Conservation (phyloP, 2,113 vertebrate species). For the Corynorhinus townsendii region DNA sequence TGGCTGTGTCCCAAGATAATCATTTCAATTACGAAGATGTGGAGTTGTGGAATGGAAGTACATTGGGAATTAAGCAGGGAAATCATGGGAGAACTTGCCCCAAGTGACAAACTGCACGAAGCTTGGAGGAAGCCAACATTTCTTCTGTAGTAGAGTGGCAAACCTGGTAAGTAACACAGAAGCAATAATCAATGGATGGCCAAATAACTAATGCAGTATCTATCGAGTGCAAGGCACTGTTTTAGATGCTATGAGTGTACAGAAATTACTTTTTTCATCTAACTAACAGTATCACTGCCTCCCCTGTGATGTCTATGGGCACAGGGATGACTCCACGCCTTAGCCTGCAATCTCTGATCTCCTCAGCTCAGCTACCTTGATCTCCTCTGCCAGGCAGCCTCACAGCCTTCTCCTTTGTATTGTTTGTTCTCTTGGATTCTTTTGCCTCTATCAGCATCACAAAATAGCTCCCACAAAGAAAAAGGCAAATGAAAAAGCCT, state of each 20-base stretch:
- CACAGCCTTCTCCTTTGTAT: not conserved
- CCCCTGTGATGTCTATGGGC: not conserved
- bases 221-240: not conserved
- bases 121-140: not conserved
- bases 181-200: slow-evolving; percentile 13
- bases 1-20: slow-evolving; percentile 40
- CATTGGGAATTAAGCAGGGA: slow-evolving; percentile 43
- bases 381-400: not conserved
- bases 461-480: not conserved
- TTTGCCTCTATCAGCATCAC: not conserved
- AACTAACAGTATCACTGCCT: not conserved
- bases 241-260: not conserved
- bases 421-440: not conserved
- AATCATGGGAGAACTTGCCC: slow-evolving; percentile 17
- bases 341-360: not conserved
- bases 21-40: slow-evolving; percentile 56
- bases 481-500: not conserved
- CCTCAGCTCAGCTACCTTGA: not conserved
- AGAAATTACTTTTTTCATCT: not conserved
- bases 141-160: not conserved
- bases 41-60: not conserved
- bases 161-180: not conserved
- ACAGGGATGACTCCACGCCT: not conserved
- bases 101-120: not conserved
- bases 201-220: not conserved